Evolutionary conservation across 1,140 invertebrate species (phyloP), one percentile per base, ranked within the genome.

Genomic region (Battus philenor): DNA sequence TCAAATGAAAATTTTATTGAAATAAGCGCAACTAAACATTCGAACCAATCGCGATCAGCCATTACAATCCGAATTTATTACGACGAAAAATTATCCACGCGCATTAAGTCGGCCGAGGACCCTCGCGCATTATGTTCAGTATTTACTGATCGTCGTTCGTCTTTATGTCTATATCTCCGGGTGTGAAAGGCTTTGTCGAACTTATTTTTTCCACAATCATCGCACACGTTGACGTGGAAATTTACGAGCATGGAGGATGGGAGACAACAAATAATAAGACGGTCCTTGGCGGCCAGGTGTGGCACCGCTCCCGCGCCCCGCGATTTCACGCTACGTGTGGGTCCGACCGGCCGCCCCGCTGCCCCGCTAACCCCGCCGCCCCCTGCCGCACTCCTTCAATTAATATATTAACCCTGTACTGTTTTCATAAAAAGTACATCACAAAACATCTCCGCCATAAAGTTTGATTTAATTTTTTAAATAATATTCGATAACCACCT

Each of bases 1-100:
- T 58, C 54, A 59, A 55, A 58, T 59, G 56, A 63, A 60, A 65
- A 60, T 64, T 73, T 68, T 68, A 71, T 74, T 69, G 58, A 72
- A 71, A 74, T 74, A 74, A 70, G 75, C 59, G 64, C n/a, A n/a
- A n/a, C n/a, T n/a, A n/a, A n/a, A n/a, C n/a, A n/a, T n/a, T n/a
- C n/a, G n/a, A n/a, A n/a, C n/a, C n/a, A n/a, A 81, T 83, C 73
- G 79, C 69, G 53, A 71, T 68, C 65, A 61, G 61, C 66, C 63
- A 73, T 79, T 77, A 72, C 73, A 65, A 83, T 79, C 74, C 60
- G 70, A 78, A 84, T 84, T 84, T 84, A 84, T 84, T 78, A 80
- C 77, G 66, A 81, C 64, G 68, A 78, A 76, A 80, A 78, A 81
- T 84, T 84, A 80, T 81, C 63, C 72, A 84, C 77, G 80, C 77